Evolutionary conservation across 2,888 invertebrate genomes (phyloP).

Genomic region (Ceriagrion tenellum): DNA sequence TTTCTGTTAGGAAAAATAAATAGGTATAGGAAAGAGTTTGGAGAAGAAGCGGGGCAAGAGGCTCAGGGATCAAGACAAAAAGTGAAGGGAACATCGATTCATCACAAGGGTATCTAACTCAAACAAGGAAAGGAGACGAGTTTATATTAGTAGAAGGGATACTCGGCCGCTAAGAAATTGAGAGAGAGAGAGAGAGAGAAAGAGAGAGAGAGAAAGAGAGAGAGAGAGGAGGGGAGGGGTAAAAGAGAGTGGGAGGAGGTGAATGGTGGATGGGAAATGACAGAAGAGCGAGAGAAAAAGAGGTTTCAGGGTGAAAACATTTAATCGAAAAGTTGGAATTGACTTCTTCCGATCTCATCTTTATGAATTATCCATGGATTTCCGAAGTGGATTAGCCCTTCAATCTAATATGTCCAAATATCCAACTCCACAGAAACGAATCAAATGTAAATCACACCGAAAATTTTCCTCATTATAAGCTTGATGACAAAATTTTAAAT

Average conservation of each 20-base stretch:
- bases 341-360: constrained; percentile 55
- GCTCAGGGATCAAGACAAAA: too few species aligned
- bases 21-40: too few species aligned
- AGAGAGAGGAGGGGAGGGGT: too few species aligned
- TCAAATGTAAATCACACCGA: constrained; percentile 49
- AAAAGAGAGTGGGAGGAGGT: too few species aligned
- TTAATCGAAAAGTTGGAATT: constrained; percentile 65
- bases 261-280: too few species aligned
- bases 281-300: neutral
- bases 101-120: neutral
- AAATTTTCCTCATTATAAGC: neutral
- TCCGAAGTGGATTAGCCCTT: constrained; percentile 45
- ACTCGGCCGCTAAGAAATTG: neutral
- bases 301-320: constrained; percentile 3
- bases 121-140: neutral
- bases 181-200: neutral
- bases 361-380: constrained; percentile 3
- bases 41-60: too few species aligned
- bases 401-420: constrained; percentile 47
- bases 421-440: neutral
- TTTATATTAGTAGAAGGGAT: neutral
- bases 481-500: neutral
- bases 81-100: neutral
- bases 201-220: neutral
- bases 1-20: too few species aligned